These are phyloP conservation scores for Hippocampus comes DNA, from an alignment of 2,113 vertebrate genomes.

Conservation along the genomic window DNA sequence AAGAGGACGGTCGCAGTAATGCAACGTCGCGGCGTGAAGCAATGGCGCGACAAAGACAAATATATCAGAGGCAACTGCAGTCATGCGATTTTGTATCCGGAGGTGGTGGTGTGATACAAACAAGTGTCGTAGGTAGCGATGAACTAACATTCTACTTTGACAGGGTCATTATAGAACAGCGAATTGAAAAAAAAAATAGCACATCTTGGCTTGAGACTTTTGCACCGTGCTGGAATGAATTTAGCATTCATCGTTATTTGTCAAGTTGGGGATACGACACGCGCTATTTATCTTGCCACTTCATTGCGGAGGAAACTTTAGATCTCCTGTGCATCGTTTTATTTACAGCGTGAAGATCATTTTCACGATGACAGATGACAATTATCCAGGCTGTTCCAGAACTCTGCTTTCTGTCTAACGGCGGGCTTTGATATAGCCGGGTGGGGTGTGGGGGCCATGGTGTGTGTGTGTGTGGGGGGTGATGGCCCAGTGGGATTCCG, in stretches of 20 bases:
- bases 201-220: not conserved
- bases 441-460: not conserved
- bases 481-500: slow-evolving; percentile 50
- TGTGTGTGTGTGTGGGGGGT: not conserved
- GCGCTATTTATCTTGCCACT: slow-evolving; percentile 22
- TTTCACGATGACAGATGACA: slow-evolving; percentile 60
- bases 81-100: not conserved
- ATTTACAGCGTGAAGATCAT: slow-evolving; percentile 46
- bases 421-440: slow-evolving; percentile 45
- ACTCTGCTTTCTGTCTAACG: slow-evolving; percentile 52
- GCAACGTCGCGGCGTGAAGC: not conserved
- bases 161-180: not conserved
- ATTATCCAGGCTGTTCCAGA: slow-evolving; percentile 60
- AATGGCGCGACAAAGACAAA: not conserved
- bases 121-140: not conserved
- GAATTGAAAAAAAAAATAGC: no score
- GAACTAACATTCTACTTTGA: not conserved
- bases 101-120: not conserved
- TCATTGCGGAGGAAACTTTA: slow-evolving; percentile 18
- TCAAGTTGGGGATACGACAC: slow-evolving; percentile 24
- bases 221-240: slow-evolving; percentile 14
- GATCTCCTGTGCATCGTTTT: slow-evolving; percentile 51
- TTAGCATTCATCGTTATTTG: slow-evolving; percentile 14
- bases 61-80: not conserved
- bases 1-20: not conserved